These are phyloP conservation scores for Hirudo medicinalis DNA, from an alignment of 1,140 invertebrate species.

Conservation along the genomic window DNA sequence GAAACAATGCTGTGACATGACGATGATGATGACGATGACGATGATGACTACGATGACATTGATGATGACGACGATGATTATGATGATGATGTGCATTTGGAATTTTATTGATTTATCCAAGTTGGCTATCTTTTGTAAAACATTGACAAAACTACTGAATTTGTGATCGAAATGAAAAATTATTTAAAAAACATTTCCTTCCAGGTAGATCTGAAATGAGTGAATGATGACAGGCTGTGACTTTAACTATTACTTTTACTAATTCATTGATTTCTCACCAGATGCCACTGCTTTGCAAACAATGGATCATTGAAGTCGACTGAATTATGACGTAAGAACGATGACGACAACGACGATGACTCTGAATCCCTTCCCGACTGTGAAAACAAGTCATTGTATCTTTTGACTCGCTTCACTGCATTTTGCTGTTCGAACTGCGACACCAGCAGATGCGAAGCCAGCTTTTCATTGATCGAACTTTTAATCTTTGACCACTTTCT, in stretches of 20 bases:
- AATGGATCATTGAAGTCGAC: conserved; percentile 31
- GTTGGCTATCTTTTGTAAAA: background rate
- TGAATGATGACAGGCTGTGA: too few species aligned
- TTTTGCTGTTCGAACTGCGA: background rate
- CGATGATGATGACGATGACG: background rate
- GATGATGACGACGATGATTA: too few species aligned
- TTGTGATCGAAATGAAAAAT: conserved; percentile 4
- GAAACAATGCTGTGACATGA: background rate
- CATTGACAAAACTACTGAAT: background rate
- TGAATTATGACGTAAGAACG: conserved; percentile 26
- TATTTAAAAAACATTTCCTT: too few species aligned
- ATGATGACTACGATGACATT: too few species aligned
- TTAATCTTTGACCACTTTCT: conserved; percentile 12
- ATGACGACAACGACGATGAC: conserved; percentile 27
- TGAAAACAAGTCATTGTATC: too few species aligned
- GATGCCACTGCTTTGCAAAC: conserved; percentile 35
- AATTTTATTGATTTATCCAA: background rate
- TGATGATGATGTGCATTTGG: background rate
- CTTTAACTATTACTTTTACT: too few species aligned
- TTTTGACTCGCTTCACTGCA: background rate
- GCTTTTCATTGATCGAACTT: background rate
- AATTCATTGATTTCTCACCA: conserved; percentile 27
- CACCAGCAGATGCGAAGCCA: conserved; percentile 4
- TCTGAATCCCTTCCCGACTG: conserved; percentile 23
- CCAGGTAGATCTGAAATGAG: too few species aligned